phyloP scores from a whole-genome alignment of 64 coral and sea anemone genomes.

The Montipora sp. region DNA sequence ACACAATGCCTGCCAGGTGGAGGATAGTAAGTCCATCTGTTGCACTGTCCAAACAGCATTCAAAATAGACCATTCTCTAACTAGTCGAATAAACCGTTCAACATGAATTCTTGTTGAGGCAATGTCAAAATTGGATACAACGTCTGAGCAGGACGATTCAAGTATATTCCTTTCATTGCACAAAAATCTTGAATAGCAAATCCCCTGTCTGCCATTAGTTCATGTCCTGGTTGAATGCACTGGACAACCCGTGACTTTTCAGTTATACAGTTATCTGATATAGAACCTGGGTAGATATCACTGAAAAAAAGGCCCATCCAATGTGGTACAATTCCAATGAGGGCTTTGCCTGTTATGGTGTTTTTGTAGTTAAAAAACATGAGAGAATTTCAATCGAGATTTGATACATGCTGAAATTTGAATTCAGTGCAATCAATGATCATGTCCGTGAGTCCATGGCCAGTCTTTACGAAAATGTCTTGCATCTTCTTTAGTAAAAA shows the following conservation, averaged over 20 bases:
- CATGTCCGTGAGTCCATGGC: constrained; percentile 38
- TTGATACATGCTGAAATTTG: constrained; percentile 52
- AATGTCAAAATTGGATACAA: constrained; percentile 56
- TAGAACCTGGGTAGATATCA: not conserved
- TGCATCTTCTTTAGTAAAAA: constrained; percentile 68
- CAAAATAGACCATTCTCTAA: constrained; percentile 60
- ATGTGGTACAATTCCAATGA: constrained; percentile 43
- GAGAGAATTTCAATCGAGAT: constrained; percentile 46
- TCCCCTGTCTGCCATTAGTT: constrained; percentile 62
- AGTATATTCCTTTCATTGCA: constrained; percentile 29
- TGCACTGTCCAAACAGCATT: constrained; percentile 57
- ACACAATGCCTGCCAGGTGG: constrained; percentile 60
- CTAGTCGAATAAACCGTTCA: constrained; percentile 54
- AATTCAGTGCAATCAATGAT: constrained; percentile 59
- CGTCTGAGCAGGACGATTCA: constrained; percentile 51
- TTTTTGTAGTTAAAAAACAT: constrained; percentile 73
- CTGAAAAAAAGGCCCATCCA: constrained; percentile 53
- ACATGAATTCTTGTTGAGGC: constrained; percentile 71
- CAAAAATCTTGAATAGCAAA: constrained; percentile 53
- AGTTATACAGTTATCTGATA: constrained; percentile 46
- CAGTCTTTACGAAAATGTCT: constrained; percentile 47
- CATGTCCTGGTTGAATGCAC: constrained; percentile 22
- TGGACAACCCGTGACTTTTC: not conserved
- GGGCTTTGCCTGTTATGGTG: constrained; percentile 61
- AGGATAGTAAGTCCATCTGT: constrained; percentile 56